Base-by-base conservation (phyloP, 2,888 invertebrate species). In the Hemicrepidius hirtus region DNA sequence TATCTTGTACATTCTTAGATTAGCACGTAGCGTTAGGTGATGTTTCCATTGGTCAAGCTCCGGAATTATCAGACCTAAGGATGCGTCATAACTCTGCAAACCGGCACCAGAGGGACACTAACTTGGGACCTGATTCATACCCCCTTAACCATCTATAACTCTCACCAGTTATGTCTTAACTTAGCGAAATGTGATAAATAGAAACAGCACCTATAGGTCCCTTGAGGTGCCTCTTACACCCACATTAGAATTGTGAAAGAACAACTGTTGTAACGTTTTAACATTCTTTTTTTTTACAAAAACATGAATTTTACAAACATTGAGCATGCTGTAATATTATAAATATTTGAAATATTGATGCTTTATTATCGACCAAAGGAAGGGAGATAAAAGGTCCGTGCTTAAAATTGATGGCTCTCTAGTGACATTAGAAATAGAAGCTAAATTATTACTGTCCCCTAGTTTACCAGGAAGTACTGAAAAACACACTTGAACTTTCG, bases 121-220 rank as follows among this genome's bases (percentile, higher is more conserved):
- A 73, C 76, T 74, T 74, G 70, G 55, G 72, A 67, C 69, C 71
- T 76, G 76, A 76, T 76, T 76, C 74, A 76, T 74, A 74, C 68
- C 63, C 62, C 40, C 68, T 71, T 71, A 68, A 71, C 72, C 69
- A 53, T 71, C 71, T 72, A 69, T 69, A 75, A 75, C 68, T 75
- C 68, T 62, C 32, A 60, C 65, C 49, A 60, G 71, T 68, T 74
- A 71, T 71, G 64, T 71, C 74, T 71, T 71, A 74, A 74, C 65
- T 70, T 74, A 62, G 53, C 59, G 71, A 71, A 72, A 77, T 76
- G 77, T 77, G 78, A 79, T 79, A 77, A 77, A 75, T 78, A 76
- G 72, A 75, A 78, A 77, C 69, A 63, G 13, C 72, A 66, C 66
- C 68, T 74, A 78, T 75, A 75, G 75, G 63, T 76, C 75, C 73